Conservation (phyloP, 2,888 invertebrate genomes). For the Euproctis similis region DNA sequence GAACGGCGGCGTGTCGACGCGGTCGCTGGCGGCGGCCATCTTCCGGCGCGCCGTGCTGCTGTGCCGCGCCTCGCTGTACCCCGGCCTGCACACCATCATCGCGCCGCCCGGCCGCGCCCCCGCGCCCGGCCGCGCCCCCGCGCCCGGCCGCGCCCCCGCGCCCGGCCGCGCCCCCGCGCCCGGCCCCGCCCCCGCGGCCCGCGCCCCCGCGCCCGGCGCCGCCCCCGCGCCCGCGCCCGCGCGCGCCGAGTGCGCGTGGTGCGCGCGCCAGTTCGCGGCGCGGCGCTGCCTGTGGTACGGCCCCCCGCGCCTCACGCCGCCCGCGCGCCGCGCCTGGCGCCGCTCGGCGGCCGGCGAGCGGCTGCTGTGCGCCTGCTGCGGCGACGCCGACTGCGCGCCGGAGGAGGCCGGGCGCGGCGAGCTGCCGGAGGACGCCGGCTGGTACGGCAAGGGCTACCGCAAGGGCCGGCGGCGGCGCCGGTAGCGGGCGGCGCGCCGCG, state of each 20-base stretch:
- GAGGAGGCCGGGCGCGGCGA: constrained; percentile 27
- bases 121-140: constrained; percentile 12
- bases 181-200: constrained; percentile 70
- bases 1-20: constrained; percentile 22
- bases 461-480: constrained; percentile 78
- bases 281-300: constrained; percentile 66
- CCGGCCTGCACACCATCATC: constrained; percentile 77
- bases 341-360: constrained; percentile 65
- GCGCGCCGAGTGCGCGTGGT: constrained; percentile 46
- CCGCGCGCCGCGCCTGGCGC: constrained; percentile 41
- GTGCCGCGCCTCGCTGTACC: constrained; percentile 69
- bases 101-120: constrained; percentile 37
- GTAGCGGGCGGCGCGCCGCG: constrained; percentile 43
- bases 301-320: constrained; percentile 42
- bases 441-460: constrained; percentile 92
- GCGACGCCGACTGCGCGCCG: constrained; percentile 60
- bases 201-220: constrained; percentile 39
- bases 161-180: constrained; percentile 64
- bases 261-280: constrained; percentile 37
- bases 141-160: constrained; percentile 61
- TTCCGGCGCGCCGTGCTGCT: constrained; percentile 63
- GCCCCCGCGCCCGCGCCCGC: constrained; percentile 8
- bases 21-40: constrained; percentile 55
- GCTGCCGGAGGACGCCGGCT: constrained; percentile 70
- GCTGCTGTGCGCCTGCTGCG: constrained; percentile 82